These are phyloP conservation scores for Anser brachyrhynchus DNA, from an alignment of 2,113 vertebrate genomes.

Conservation along the genomic window DNA sequence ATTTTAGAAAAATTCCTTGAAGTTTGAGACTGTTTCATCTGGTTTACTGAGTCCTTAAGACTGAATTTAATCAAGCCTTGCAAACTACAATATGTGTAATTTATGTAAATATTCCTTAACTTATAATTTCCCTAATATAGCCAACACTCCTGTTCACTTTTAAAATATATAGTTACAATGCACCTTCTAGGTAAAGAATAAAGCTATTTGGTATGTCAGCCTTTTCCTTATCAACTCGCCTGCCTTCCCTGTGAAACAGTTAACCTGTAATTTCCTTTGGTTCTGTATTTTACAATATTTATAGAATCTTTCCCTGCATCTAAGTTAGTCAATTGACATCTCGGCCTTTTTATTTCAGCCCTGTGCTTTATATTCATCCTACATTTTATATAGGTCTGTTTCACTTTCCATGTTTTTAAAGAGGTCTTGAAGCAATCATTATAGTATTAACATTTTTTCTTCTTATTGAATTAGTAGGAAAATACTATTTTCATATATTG, in stretches of 20 bases:
- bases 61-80: not conserved
- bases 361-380: not conserved
- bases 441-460: not conserved
- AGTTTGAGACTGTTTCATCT: not conserved
- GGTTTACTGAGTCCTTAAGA: not conserved
- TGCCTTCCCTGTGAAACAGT: not conserved
- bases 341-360: not conserved
- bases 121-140: not conserved
- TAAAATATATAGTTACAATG: not conserved
- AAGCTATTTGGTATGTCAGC: not conserved
- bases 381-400: not conserved
- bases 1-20: not conserved
- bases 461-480: not conserved
- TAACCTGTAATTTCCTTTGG: not conserved
- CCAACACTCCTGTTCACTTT: not conserved
- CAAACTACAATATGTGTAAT: not conserved
- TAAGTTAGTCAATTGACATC: not conserved
- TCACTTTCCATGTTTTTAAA: not conserved
- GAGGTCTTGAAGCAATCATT: not conserved
- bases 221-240: not conserved
- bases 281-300: not conserved
- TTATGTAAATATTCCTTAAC: not conserved
- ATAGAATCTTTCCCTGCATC: not conserved
- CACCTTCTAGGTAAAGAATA: not conserved
- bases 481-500: not conserved